Base-by-base conservation (phyloP, 1,140 invertebrate species). In the Drosophila murphyi region DNA sequence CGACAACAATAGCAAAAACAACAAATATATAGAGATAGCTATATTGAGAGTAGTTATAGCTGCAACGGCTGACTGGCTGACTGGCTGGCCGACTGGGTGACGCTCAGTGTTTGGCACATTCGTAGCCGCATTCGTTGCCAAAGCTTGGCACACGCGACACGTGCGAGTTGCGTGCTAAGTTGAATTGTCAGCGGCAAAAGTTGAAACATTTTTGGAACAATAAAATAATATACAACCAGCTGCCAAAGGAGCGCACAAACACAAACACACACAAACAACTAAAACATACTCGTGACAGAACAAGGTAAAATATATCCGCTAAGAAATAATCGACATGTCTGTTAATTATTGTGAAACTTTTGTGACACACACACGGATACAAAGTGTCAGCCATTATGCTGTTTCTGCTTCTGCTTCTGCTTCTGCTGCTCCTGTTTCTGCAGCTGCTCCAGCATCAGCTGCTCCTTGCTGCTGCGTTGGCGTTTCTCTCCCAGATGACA, bases 341-440 rank as follows among this genome's bases (percentile, higher is more conserved):
- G 83, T 88, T 88, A 88, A 88, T 88, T 88, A 88, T 89, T 87
- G 83, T 88, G 85, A 89, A 88, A 88, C 85, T 88, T 88, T 68
- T 89, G 56, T 61, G 63, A 37, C 67, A 67, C 72, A 73, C 71
- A 72, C 74, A 31, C 72, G 47, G 50, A 51, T 51, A 59, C 69
- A 61, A 63, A 65, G 59, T 77, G 74, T 59, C 64, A 73, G 48
- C 50, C 52, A 43, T 52, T 32, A 48, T 54, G 62, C 55, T 52
- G 52, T 6, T 43, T 29, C 35, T 52, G 52, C 10, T 43, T 29
- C 35, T 52, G 57, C 52, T 55, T 10, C 29, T 6, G 39, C 20
- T 20, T 20, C 34, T 72, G 4, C 32, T 35, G 39, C 50, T 59
- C 5, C 52, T 31, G 41, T 8, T 20, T 20, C 20, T 20, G 20